phyloP scores from a whole-genome alignment of 2,888 invertebrate species.

The Eupithecia inturbata region DNA sequence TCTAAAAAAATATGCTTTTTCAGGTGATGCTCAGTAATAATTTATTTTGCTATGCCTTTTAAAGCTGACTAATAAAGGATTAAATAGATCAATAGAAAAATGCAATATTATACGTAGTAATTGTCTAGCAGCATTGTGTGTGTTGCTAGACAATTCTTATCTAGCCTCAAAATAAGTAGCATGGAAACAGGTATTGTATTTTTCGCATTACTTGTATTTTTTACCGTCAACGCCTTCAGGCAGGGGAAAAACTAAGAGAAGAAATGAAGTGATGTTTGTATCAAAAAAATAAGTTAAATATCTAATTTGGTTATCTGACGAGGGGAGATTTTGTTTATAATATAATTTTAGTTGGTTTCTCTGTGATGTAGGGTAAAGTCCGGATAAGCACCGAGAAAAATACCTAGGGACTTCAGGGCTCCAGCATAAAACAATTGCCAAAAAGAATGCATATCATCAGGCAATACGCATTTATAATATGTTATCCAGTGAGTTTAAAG shows the following conservation, averaged over 20 bases:
- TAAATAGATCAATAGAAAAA: too few species aligned
- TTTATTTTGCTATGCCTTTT: too few species aligned
- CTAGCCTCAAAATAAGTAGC: background rate
- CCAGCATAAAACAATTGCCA: background rate
- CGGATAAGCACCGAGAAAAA: background rate
- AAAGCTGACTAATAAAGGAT: too few species aligned
- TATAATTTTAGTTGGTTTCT: background rate
- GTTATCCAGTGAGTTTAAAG: too few species aligned
- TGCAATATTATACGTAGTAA: too few species aligned
- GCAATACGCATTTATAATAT: too few species aligned
- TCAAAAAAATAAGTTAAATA: slow-evolving; percentile 7
- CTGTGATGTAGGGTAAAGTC: background rate
- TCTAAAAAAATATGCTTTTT: too few species aligned
- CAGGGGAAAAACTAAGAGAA: slow-evolving; percentile 35
- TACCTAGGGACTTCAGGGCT: too few species aligned
- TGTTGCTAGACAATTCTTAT: background rate
- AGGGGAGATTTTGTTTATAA: background rate
- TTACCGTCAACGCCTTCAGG: slow-evolving; percentile 11
- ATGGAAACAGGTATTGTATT: background rate
- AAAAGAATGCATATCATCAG: too few species aligned
- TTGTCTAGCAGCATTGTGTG: too few species aligned
- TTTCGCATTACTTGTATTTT: slow-evolving; percentile 4
- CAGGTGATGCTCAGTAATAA: too few species aligned
- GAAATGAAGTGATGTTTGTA: slow-evolving; percentile 34
- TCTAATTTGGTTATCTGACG: slow-evolving; percentile 6